A percentile compares a stretch with the other conserved stretches of the same genome.
These are phyloP conservation scores for Trochalopteron elliotii DNA, from an alignment of 2,113 vertebrate species.

Conservation along the genomic window DNA sequence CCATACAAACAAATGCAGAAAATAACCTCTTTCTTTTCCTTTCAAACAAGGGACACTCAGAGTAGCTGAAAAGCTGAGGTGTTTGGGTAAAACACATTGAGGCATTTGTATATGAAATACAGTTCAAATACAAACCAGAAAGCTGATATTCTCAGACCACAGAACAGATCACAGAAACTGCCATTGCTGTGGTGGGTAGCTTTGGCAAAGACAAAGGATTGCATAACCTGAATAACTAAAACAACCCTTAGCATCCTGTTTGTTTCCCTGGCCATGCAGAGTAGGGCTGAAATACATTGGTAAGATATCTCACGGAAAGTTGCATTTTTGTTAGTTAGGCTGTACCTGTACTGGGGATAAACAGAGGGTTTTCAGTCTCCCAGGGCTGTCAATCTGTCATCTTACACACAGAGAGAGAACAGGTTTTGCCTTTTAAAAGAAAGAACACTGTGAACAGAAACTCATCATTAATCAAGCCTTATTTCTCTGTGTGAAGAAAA, in stretches of 20 bases:
- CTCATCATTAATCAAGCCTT: conserved; percentile 53
- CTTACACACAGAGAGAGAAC: neutral
- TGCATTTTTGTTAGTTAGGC: neutral
- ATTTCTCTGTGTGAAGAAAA: neutral
- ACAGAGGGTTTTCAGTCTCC: conserved; percentile 44
- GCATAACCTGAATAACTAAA: neutral
- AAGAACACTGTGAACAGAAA: conserved; percentile 54
- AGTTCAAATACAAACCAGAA: neutral
- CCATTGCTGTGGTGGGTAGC: neutral
- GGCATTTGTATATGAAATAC: neutral
- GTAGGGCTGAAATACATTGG: neutral
- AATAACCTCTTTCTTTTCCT: neutral
- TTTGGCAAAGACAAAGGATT: neutral
- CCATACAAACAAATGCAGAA: neutral
- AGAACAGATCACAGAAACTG: neutral
- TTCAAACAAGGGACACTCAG: neutral
- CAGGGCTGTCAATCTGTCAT: conserved; percentile 58
- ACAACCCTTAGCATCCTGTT: neutral
- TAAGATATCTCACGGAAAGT: neutral
- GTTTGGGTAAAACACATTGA: neutral
- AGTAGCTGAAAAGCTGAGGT: neutral
- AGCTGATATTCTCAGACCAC: neutral
- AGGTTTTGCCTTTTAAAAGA: conserved; percentile 65
- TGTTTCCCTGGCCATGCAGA: neutral
- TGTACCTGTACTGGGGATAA: conserved; percentile 29